phyloP scores from a whole-genome alignment of 2,113 vertebrate species.

The Athene cunicularia region DNA sequence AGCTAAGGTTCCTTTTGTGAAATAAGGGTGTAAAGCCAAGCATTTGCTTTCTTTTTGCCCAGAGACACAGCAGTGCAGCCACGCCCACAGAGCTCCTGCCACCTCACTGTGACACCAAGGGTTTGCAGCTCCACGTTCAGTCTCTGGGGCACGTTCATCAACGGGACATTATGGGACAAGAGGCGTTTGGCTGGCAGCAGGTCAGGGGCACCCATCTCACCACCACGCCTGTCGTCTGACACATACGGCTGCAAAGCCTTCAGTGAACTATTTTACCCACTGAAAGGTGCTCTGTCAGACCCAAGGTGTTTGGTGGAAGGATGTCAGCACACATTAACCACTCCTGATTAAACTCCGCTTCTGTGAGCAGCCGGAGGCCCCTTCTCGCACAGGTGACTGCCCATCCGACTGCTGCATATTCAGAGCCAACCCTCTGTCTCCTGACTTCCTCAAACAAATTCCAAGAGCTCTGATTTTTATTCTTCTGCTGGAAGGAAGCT shows the following conservation, averaged over 20 bases:
- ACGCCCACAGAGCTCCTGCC: background rate
- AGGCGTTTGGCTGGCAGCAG: background rate
- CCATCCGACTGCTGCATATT: background rate
- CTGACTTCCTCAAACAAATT: background rate
- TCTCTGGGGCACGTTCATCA: rapidly evolving
- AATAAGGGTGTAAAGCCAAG: background rate
- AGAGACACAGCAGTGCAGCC: background rate
- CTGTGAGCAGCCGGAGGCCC: background rate
- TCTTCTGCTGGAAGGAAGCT: background rate
- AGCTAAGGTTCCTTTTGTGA: background rate
- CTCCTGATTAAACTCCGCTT: background rate
- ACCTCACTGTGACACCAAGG: background rate
- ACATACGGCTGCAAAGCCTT: background rate
- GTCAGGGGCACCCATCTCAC: background rate
- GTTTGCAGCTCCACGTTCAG: background rate
- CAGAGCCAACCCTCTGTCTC: background rate
- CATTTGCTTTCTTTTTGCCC: background rate
- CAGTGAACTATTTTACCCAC: background rate
- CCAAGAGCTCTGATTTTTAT: background rate
- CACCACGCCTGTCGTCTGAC: background rate
- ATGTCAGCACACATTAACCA: background rate
- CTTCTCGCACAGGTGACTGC: background rate
- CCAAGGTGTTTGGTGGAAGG: conserved; percentile 11
- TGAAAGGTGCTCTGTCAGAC: background rate
- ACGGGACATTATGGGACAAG: background rate